These are phyloP conservation scores for Colostygia pectinataria DNA, from an alignment of 2,888 invertebrate species.

Conservation along the genomic window DNA sequence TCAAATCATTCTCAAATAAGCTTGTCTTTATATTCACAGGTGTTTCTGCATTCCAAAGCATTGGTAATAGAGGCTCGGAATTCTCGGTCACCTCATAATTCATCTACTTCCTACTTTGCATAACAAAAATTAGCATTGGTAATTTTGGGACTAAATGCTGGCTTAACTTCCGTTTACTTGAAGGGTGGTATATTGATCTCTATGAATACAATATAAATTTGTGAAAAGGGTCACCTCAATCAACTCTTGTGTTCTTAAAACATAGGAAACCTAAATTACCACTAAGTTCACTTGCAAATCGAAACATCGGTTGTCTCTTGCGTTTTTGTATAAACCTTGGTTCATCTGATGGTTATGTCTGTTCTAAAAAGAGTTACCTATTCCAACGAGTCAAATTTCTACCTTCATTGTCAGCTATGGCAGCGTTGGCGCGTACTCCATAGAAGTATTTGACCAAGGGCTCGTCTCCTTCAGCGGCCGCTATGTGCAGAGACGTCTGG, in stretches of 20 bases:
- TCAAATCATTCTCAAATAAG: too few species aligned
- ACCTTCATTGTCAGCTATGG: constrained; percentile 96
- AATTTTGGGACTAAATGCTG: constrained; percentile 31
- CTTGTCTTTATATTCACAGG: background rate
- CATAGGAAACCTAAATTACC: too few species aligned
- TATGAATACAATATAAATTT: too few species aligned
- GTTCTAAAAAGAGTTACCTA: too few species aligned
- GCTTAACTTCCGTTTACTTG: constrained; percentile 16
- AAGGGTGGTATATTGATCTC: constrained; percentile 7
- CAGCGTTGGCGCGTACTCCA: constrained; percentile 96
- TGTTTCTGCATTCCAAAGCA: constrained; percentile 9
- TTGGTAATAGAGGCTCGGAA: constrained; percentile 26
- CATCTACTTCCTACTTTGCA: constrained; percentile 32
- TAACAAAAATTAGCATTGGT: constrained; percentile 34
- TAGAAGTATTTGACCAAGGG: constrained; percentile 97
- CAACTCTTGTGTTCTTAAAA: too few species aligned
- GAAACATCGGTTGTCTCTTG: too few species aligned
- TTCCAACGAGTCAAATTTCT: too few species aligned
- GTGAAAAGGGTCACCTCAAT: background rate
- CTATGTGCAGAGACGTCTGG: constrained; percentile 97
- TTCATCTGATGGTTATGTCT: too few species aligned
- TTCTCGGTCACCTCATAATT: constrained; percentile 35
- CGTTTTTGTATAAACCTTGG: too few species aligned
- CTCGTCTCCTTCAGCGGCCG: constrained; percentile 98
- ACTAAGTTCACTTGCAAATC: too few species aligned